Base-by-base conservation (phyloP, 2,888 invertebrate species). In the Agonopterix heracliana region DNA sequence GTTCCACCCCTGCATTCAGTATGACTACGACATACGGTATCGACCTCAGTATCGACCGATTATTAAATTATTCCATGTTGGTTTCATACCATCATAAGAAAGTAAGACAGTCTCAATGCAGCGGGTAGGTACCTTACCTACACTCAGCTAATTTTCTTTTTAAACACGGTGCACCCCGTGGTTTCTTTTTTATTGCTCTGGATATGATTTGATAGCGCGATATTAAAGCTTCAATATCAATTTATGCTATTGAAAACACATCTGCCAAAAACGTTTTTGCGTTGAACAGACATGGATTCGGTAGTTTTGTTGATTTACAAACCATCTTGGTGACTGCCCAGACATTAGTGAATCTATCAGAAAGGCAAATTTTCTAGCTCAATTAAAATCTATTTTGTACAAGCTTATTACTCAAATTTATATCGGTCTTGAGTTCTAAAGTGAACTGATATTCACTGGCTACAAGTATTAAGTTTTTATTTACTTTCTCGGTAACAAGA, bases 311-410 rank as follows among this genome's bases (percentile, higher is more conserved):
- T 26, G 2, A 26, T 26, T 26, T 26, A 26, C 2, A 7, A 55
- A 63, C 56, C 60, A 68, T 65, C 64, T 59, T 59, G 57, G 55
- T 62, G 60, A 68, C 71, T 75, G 73, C 69, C 62, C 58, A 57
- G 54, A 46, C 52, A 50, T 62, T 64, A 70, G 62, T 66, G 68
- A 66, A 65, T 67, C 67, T 72, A 73, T 67, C 60, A 63, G 68
- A 69, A 77, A 79, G 78, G 77, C 74, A 74, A 73, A 73, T 69
- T 68, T 65, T 72, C 72, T 78, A 80, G 75, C 74, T 78, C 71
- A 65, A 72, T 73, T 72, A 68, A 63, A 59, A 55, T 61, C 70
- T 77, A 78, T 74, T 80, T 80, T 81, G 78, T 79, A 81, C 80
- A 79, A 73, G 68, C 66, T 69, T 74, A 67, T 63, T 64, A 68